These are phyloP conservation scores for Cyclophora albipunctata DNA, from an alignment of 2,888 invertebrate genomes.

Conservation along the genomic window DNA sequence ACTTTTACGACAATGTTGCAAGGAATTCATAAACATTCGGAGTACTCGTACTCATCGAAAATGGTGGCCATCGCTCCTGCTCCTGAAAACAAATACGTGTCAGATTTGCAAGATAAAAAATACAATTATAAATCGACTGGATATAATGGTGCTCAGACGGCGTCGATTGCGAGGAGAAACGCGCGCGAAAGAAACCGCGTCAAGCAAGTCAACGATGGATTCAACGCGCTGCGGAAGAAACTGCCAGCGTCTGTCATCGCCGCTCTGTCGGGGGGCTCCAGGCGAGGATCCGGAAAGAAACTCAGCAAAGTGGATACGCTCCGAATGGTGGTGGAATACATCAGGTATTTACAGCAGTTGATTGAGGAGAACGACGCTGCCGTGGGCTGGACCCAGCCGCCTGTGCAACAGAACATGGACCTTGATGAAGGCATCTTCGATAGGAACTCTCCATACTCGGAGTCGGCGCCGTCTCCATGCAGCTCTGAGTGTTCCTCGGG, in stretches of 20 bases:
- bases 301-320: conserved; percentile 94
- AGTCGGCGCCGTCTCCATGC: conserved; percentile 79
- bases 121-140: conserved; percentile 78
- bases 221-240: conserved; percentile 89
- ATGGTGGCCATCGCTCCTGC: conserved; percentile 74
- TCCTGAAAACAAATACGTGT: conserved; percentile 49
- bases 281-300: conserved; percentile 87
- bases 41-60: conserved; percentile 37
- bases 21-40: conserved; percentile 32
- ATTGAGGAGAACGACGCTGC: conserved; percentile 81
- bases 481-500: conserved; percentile 80
- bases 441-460: conserved; percentile 58
- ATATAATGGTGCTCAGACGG: conserved; percentile 79
- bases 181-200: conserved; percentile 97
- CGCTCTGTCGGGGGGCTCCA: conserved; percentile 77
- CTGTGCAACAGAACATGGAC: conserved; percentile 28
- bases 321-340: conserved; percentile 92
- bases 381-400: conserved; percentile 38
- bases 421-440: conserved; percentile 56
- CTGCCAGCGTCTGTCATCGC: conserved; percentile 87
- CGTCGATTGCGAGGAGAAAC: conserved; percentile 91
- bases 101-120: conserved; percentile 65
- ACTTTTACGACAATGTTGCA: conserved; percentile 31
- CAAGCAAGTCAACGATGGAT: conserved; percentile 95
- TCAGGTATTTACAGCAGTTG: conserved; percentile 85